Evolutionary conservation across 2,888 invertebrate genomes (phyloP), one percentile per base, ranked within the genome.

Genomic region (Acanthosepion pharaonis): DNA sequence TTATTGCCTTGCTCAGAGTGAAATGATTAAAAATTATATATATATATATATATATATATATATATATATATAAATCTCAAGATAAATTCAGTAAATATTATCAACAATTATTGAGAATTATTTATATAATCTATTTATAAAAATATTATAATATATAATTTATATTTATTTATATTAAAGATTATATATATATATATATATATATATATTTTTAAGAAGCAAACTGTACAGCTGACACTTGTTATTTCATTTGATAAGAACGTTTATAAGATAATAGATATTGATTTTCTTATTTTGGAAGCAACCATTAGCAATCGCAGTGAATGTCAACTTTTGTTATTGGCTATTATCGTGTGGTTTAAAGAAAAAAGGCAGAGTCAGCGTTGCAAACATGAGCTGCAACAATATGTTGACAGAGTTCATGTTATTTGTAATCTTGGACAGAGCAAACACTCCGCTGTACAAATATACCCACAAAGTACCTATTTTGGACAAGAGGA

Each of bases 161-260:
- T 23, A 59, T 59, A 59, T 59, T 2, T 23, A 23, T 59, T 23
- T 23, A 59, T 20, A 59, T 59, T 11, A 11, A 51, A 11, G 15
- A 11, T 11, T 51, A 51, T 51, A 51, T n/a, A 78, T 78, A 78
- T 78, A 78, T 78, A 78, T 78, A 78, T 78, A 78, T 78, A 78
- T 78, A 59, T 78, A n/a, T n/a, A 78, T 78, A 78, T 78, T n/a
- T 78, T 5, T 78, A 78, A 78, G 78, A 78, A 78, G 33, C 78
- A 78, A 78, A 78, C 78, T 78, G 78, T 78, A 33, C 15, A 78
- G n/a, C n/a, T 15, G 33, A n/a, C n/a, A 11, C n/a, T 78, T 78
- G n/a, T 78, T 78, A 78, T 78, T 78, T 78, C 78, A 78, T 78
- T 78, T 78, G 78, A n/a, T 78, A 78, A 78, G 78, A 78, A 78